Evolutionary conservation across 2,888 invertebrate species (phyloP).

Genomic region (Eupithecia subumbrata): DNA sequence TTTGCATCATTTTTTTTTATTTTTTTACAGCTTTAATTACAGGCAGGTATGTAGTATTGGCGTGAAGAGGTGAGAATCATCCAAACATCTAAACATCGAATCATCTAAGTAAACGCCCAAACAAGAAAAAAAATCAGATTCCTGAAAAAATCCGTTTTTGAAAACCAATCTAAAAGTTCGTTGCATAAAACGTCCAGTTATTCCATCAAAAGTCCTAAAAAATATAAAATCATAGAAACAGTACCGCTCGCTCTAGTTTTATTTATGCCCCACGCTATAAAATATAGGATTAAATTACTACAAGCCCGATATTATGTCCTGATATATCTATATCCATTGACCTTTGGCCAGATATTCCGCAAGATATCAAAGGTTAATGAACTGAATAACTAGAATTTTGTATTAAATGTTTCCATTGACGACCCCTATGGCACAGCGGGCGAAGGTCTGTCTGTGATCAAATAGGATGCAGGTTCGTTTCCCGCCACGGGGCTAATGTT

Average conservation of each 20-base stretch:
- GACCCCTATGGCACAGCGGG: background rate
- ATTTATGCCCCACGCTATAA: conserved; percentile 44
- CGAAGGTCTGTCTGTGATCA: background rate
- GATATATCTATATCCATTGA: conserved; percentile 40
- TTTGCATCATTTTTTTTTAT: too few species aligned
- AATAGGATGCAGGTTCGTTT: background rate
- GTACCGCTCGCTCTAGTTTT: conserved; percentile 34
- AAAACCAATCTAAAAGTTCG: background rate
- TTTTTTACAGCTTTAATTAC: too few species aligned
- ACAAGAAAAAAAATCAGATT: background rate
- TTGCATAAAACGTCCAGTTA: background rate
- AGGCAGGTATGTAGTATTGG: too few species aligned
- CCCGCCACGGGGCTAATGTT: too few species aligned
- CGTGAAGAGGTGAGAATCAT: too few species aligned
- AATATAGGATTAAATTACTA: conserved; percentile 42
- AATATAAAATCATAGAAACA: background rate
- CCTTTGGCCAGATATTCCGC: conserved; percentile 15
- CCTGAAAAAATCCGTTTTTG: background rate
- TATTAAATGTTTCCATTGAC: background rate
- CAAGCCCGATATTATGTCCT: conserved; percentile 36
- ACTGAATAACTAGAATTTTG: background rate
- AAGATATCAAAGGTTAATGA: background rate
- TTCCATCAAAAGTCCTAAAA: background rate
- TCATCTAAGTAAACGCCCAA: too few species aligned
- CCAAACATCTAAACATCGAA: too few species aligned